Evolutionary conservation across 35 echinoderm and acorn worm genomes (phyloP).

Genomic region (Holothuria glaberrima): DNA sequence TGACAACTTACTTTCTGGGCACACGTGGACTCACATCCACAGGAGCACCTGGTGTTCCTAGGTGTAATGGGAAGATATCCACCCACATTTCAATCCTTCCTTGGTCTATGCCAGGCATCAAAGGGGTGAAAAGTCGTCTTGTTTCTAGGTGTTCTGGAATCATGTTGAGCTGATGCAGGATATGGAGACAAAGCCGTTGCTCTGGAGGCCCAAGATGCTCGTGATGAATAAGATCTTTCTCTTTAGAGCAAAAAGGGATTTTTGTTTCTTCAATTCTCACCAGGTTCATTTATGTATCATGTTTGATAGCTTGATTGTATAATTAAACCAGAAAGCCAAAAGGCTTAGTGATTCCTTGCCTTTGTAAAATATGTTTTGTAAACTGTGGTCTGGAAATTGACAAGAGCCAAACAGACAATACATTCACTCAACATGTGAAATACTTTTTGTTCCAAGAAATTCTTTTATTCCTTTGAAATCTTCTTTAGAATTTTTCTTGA

Average conservation of each 20-base stretch:
- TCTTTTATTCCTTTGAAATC: too few species aligned
- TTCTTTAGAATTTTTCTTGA: too few species aligned
- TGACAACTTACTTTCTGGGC: constrained; percentile 67
- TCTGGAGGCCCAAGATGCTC: constrained; percentile 88
- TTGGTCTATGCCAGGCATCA: constrained; percentile 95
- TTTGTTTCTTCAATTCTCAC: not conserved
- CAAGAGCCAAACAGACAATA: too few species aligned
- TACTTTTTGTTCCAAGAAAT: too few species aligned
- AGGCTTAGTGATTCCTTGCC: too few species aligned
- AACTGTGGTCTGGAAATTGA: too few species aligned
- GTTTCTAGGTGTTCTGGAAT: constrained; percentile 95
- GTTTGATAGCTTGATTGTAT: too few species aligned
- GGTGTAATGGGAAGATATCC: constrained; percentile 80
- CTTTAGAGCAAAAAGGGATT: constrained; percentile 4
- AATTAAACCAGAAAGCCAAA: too few species aligned
- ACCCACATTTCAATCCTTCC: constrained; percentile 98
- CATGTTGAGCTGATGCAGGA: constrained; percentile 64
- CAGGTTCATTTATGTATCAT: too few species aligned
- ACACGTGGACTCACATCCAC: constrained; percentile 63
- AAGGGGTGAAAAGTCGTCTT: constrained; percentile 84
- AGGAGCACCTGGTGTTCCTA: constrained; percentile 70
- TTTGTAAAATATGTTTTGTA: too few species aligned
- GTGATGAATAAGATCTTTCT: constrained; percentile 67
- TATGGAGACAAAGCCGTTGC: constrained; percentile 76
- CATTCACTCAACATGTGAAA: too few species aligned